Conservation (phyloP, 2,113 vertebrate species). For the Callaeas wilsoni region DNA sequence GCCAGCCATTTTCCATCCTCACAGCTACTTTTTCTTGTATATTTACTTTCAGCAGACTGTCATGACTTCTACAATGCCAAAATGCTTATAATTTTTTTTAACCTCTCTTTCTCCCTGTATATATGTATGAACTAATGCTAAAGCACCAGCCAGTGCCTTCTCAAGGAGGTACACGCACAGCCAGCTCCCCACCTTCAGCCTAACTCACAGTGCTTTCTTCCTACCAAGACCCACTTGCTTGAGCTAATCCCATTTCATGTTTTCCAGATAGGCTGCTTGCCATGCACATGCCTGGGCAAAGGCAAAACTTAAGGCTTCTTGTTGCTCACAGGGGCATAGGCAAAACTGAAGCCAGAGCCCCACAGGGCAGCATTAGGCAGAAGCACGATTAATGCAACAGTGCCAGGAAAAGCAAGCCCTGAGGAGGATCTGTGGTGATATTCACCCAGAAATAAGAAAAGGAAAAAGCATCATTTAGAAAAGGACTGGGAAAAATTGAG, state of each 20-base stretch:
- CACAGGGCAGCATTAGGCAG: constrained; percentile 16
- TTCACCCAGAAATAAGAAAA: neutral
- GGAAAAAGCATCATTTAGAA: neutral
- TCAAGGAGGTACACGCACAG: neutral
- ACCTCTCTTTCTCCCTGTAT: rapidly evolving
- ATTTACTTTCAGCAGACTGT: neutral
- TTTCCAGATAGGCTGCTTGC: constrained; percentile 13
- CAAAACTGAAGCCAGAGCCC: constrained; percentile 6
- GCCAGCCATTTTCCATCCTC: constrained; percentile 27
- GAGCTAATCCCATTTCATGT: constrained; percentile 24
- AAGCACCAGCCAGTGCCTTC: neutral
- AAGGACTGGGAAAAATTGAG: neutral
- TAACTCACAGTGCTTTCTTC: neutral
- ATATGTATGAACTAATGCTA: neutral
- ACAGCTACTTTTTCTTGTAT: constrained; percentile 7
- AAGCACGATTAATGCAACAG: neutral
- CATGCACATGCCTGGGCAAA: neutral
- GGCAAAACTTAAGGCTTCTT: constrained; percentile 18
- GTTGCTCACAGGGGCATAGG: neutral
- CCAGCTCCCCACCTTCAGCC: neutral
- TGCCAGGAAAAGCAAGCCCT: constrained; percentile 7
- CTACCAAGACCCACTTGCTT: neutral
- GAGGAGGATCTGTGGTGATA: neutral
- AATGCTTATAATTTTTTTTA: neutral
- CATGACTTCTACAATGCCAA: neutral